Conservation (phyloP, 2,888 invertebrate species). For the Amiota minor region DNA sequence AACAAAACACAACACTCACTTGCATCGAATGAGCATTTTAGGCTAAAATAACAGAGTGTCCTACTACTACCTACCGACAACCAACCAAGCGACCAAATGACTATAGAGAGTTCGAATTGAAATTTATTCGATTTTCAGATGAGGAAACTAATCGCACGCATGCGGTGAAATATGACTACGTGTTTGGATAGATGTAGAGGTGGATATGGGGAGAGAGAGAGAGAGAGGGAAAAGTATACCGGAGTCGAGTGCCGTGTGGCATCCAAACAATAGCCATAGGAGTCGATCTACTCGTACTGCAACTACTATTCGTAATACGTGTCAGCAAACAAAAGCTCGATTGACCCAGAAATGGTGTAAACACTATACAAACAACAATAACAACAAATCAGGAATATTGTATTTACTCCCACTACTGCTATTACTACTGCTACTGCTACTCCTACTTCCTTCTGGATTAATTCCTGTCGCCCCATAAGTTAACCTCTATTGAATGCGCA, state of each 20-base stretch:
- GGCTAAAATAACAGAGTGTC: neutral
- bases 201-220: neutral
- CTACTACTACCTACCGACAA: neutral
- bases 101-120: constrained; percentile 13
- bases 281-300: neutral
- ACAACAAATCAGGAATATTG: constrained; percentile 28
- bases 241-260: neutral
- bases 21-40: neutral
- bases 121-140: constrained; percentile 30
- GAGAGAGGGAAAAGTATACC: neutral
- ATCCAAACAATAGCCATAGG: neutral
- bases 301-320: neutral
- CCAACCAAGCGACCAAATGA: neutral
- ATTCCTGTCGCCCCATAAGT: no score
- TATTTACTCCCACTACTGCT: neutral
- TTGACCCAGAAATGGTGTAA: constrained; percentile 21
- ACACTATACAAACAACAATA: neutral
- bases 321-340: constrained; percentile 25
- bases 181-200: neutral
- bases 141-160: constrained; percentile 30
- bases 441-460: no score
- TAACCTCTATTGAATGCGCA: neutral
- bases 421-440: neutral
- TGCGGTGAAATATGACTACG: constrained; percentile 26
- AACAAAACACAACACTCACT: constrained; percentile 10